Conservation (phyloP, 2,113 vertebrate genomes). For the Mus spicilegus region DNA sequence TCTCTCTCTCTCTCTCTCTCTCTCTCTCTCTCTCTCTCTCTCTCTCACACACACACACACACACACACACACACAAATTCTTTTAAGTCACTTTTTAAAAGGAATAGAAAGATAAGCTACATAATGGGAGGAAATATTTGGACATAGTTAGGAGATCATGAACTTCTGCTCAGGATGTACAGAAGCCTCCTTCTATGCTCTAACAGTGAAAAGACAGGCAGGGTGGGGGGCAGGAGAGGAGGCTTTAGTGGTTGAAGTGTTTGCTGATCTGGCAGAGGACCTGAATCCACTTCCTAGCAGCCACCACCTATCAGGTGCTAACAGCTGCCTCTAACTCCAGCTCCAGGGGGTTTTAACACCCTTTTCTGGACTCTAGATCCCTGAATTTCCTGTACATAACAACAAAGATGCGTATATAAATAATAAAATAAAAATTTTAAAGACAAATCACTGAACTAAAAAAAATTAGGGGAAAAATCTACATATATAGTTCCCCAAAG, state of each 20-base stretch:
- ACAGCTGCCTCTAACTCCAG: neutral
- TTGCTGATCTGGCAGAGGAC: neutral
- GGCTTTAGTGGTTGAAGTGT: fast-evolving
- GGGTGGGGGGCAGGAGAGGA: neutral
- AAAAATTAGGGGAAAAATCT: neutral
- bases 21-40: too few species aligned
- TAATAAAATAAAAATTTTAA: neutral
- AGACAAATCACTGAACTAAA: neutral
- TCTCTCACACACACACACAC: neutral
- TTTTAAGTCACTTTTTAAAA: neutral
- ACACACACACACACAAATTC: neutral
- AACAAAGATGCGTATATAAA: neutral
- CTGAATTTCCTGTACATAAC: too few species aligned
- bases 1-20: too few species aligned
- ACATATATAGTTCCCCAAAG: neutral
- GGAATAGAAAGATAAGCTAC: neutral
- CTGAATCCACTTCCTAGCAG: neutral
- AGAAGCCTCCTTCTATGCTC: neutral
- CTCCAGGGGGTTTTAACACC: too few species aligned
- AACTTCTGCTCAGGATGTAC: neutral
- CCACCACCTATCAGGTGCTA: neutral
- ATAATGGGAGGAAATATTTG: conserved; percentile 39
- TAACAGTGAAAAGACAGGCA: neutral
- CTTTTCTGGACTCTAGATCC: neutral
- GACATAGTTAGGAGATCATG: neutral